Evolutionary conservation across 1,140 invertebrate species (phyloP).

Genomic region (Meloidogyne chitwoodi): DNA sequence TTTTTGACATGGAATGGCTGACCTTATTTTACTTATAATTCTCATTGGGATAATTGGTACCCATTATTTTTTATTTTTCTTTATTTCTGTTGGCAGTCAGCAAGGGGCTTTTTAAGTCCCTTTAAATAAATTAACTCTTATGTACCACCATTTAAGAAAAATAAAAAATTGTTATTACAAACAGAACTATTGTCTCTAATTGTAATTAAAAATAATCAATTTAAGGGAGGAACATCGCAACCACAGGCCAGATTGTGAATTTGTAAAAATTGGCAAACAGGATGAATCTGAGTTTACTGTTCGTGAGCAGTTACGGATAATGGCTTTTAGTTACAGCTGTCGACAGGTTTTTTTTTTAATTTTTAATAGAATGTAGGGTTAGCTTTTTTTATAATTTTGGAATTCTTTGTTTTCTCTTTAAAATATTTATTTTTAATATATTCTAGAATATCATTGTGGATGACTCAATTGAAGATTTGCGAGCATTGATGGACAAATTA

Average conservation of each 20-base stretch:
- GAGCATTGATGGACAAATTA: slow-evolving; percentile 7
- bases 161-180: too few relatives aligned
- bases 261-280: slow-evolving; percentile 19
- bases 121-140: too few relatives aligned
- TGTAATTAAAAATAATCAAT: not conserved
- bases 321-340: not conserved
- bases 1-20: too few relatives aligned
- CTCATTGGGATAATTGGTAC: too few relatives aligned
- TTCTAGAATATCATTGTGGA: not conserved
- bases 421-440: not conserved
- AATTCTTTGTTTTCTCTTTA: not conserved
- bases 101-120: too few relatives aligned
- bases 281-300: slow-evolving; percentile 9
- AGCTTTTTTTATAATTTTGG: too few relatives aligned
- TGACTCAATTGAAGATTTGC: slow-evolving; percentile 3
- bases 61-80: too few relatives aligned
- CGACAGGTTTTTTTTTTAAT: not conserved
- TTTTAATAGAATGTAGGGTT: too few relatives aligned
- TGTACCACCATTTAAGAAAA: too few relatives aligned
- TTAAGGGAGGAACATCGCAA: slow-evolving; percentile 12
- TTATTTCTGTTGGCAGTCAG: too few relatives aligned
- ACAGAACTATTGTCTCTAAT: too few relatives aligned
- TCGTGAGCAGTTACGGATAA: not conserved
- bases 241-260: slow-evolving; percentile 9
- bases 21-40: too few relatives aligned